A percentile compares a stretch with the other conserved stretches of the same genome.
These are phyloP conservation scores for Argyresthia albistria DNA, from an alignment of 2,888 invertebrate genomes.

Conservation along the genomic window DNA sequence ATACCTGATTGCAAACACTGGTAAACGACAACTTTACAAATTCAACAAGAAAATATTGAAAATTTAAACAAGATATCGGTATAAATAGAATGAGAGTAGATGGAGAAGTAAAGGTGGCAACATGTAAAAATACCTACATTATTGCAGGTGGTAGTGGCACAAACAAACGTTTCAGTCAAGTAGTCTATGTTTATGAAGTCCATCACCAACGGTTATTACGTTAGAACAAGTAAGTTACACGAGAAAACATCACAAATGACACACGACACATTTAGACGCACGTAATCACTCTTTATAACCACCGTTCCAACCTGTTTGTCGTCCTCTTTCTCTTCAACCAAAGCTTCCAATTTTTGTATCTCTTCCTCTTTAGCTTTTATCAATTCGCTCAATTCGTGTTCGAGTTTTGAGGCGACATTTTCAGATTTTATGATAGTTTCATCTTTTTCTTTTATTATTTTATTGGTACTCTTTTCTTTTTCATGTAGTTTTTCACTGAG, in stretches of 20 bases:
- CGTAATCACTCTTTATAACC: constrained; percentile 7
- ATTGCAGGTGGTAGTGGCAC: neutral
- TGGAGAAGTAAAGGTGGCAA: too few relatives aligned
- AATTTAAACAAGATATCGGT: too few relatives aligned
- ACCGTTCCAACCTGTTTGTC: constrained; percentile 46
- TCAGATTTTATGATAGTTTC: constrained; percentile 22
- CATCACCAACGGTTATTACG: neutral
- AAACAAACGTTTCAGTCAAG: too few relatives aligned
- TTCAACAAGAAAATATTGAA: too few relatives aligned
- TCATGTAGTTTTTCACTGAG: constrained; percentile 27
- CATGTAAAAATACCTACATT: too few relatives aligned
- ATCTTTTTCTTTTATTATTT: constrained; percentile 27
- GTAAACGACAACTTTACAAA: too few relatives aligned
- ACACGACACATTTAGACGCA: neutral
- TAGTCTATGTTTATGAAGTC: neutral
- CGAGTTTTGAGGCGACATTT: constrained; percentile 24
- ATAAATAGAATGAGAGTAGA: too few relatives aligned
- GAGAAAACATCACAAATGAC: neutral
- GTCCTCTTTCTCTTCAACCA: constrained; percentile 31
- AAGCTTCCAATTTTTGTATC: constrained; percentile 29
- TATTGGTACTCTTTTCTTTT: constrained; percentile 20
- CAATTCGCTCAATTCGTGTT: constrained; percentile 28
- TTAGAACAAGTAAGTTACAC: neutral
- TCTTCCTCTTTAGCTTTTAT: constrained; percentile 29
- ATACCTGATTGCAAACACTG: too few relatives aligned